Evolutionary conservation across 2,113 vertebrate genomes (phyloP), one percentile per base, ranked within the genome.

Genomic region (Pontoporia blainvillei): DNA sequence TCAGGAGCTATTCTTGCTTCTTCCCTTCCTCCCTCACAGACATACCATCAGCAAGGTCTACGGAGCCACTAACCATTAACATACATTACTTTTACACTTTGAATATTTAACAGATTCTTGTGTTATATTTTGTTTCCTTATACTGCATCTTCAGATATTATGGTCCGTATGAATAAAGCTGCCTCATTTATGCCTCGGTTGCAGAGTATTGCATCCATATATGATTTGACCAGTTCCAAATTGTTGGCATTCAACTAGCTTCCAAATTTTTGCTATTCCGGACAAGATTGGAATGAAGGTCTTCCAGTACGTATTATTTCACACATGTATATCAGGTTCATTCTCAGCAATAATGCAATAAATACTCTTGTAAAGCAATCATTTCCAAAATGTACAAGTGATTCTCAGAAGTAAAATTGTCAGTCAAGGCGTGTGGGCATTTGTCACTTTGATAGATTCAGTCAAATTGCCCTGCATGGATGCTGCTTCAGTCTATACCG

Each of bases 251-350:
- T 90, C 25, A 6, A 81, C 14, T 41, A 79, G 85, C 34, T 76
- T 78, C 59, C n/a, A 17, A 27, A 46, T 44, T 6, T 57, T 14
- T 15, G 2, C 13, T 10, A 3, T 46, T 44, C 36, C 39, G 57
- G 69, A 41, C 2, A 21, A n/a, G 34, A 29, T 4, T 34, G 29
- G 5, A 52, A 21, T 7, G n/a, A 57, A 44, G 29, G 52, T 23
- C n/a, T 11, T 17, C 87, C 27, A 29, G 46, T 18, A 61, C 25
- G 13, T 61, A 78, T 29, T 23, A 15, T 90, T 90, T 84, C 62
- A 76, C 49, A 29, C 7, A 0, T 1, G 4, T 14, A 2, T 4
- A 12, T 27, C 25, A 20, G 4, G 31, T 57, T 73, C 36, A 5
- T 12, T 57, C 46, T 49, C 20, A 54, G 46, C 39, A 69, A n/a